phyloP scores from a whole-genome alignment of 1,140 invertebrate genomes.

The Mesaphorura yosii region DNA sequence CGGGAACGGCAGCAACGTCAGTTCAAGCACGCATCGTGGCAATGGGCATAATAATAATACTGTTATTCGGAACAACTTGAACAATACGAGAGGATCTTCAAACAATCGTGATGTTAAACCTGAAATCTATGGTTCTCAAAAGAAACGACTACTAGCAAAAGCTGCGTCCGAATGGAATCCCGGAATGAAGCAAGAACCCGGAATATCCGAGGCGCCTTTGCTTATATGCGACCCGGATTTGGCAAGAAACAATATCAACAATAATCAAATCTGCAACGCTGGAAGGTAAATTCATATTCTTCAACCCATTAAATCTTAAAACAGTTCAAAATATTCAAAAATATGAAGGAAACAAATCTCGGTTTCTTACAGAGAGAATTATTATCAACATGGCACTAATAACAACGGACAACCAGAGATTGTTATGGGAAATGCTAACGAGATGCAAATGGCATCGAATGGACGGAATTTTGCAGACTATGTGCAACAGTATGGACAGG shows the following conservation, averaged over 20 bases:
- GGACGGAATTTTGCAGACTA: constrained; percentile 3
- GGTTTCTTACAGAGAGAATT: constrained; percentile 13
- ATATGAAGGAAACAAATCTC: constrained; percentile 22
- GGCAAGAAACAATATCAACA: not conserved
- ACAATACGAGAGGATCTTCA: constrained; percentile 1
- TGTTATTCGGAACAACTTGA: constrained; percentile 3
- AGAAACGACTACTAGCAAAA: constrained; percentile 73
- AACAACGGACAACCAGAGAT: not conserved
- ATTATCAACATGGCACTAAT: constrained; percentile 5
- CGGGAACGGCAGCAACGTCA: constrained; percentile 13
- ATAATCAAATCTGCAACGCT: no score
- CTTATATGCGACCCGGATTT: not conserved
- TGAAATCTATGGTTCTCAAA: constrained; percentile 49
- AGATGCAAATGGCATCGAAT: not conserved
- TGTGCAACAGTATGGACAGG: constrained; percentile 18
- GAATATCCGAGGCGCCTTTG: not conserved
- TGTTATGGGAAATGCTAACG: not conserved
- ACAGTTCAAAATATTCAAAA: no score
- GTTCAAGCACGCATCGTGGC: not conserved
- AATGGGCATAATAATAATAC: constrained; percentile 3
- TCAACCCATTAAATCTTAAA: no score
- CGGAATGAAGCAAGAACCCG: constrained; percentile 38
- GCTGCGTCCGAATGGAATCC: constrained; percentile 57
- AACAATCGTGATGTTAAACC: constrained; percentile 28
- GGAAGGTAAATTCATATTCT: no score